phyloP scores from a whole-genome alignment of 2,113 vertebrate species.

The Aleadryas rufinucha region DNA sequence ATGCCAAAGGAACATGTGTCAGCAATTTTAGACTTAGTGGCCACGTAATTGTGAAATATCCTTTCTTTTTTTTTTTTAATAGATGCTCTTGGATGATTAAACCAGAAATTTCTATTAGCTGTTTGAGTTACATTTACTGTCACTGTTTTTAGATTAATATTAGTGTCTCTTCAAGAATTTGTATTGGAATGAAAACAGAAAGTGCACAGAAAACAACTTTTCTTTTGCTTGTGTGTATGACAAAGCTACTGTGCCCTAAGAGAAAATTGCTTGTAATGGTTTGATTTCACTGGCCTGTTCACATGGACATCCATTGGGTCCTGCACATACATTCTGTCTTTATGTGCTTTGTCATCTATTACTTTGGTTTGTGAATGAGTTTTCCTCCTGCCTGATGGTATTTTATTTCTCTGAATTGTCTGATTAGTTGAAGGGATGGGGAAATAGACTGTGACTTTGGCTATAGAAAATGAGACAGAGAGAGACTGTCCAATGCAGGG shows the following conservation, averaged over 20 bases:
- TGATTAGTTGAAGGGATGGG: background rate
- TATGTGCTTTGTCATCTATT: background rate
- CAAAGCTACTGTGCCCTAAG: background rate
- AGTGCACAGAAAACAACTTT: background rate
- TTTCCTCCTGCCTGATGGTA: background rate
- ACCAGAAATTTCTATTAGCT: background rate
- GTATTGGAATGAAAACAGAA: background rate
- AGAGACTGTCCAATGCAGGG: background rate
- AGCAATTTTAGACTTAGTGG: background rate
- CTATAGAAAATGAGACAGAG: background rate
- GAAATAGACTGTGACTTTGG: background rate
- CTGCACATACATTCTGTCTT: background rate
- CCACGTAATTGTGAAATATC: background rate
- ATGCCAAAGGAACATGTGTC: constrained; percentile 6
- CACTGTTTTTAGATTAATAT: background rate
- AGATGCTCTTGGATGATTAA: background rate
- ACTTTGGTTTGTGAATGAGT: background rate
- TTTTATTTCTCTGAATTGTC: background rate
- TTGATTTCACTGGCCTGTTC: background rate
- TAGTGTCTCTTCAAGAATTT: background rate
- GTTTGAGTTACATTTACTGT: background rate
- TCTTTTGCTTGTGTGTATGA: background rate
- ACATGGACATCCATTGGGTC: background rate
- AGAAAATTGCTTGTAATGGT: background rate
- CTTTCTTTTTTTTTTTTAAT: background rate